Evolutionary conservation across 2,888 invertebrate genomes (phyloP), one percentile per base, ranked within the genome.

Genomic region (Watsonalla cultraria): DNA sequence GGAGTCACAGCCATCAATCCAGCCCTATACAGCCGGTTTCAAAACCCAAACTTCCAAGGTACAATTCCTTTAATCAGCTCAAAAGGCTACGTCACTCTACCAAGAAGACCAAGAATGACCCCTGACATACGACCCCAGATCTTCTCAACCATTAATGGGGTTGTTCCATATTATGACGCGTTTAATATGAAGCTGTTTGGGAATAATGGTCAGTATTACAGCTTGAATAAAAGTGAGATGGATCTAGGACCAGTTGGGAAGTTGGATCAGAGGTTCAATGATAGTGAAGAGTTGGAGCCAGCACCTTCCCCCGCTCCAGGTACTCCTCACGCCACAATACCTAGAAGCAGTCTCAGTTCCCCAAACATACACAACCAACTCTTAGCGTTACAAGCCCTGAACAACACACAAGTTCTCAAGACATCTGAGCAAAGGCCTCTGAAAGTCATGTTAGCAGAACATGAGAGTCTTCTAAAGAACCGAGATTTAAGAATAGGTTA

Each of bases 41-140:
- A 94, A 60, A 94, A 93, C 8, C 94, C 94, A 0, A 94, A 93
- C 62, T 92, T 92, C 68, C 90, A 90, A 68, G 82, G 84, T 0
- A 77, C 84, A 6, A 91, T 91, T 0, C 93, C 94, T 11, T 85
- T 94, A 2, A 85, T 94, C 47, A 92, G 90, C 53, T 93, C 94
- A 0, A 93, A 95, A 68, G 94, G 96, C 0, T 97, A 96, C 81
- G 96, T 96, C n/a, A 97, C 97, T 6, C 94, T 97, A 57, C 97
- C 97, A 0, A 92, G 97, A 64, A 92, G 95, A 73, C 96, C 96
- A 0, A 91, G 96, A 56, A 93, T 95, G 92, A 5, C 42, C 8
- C 72, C 93, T 86, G 68, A 94, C 80, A 35, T 88, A 74, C 59
- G 80, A 54, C 78, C 92, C 2, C 86, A 84, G 69, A 86, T 89